Base-by-base conservation (phyloP, 2,888 invertebrate species). In the Cheilosia scutellata region DNA sequence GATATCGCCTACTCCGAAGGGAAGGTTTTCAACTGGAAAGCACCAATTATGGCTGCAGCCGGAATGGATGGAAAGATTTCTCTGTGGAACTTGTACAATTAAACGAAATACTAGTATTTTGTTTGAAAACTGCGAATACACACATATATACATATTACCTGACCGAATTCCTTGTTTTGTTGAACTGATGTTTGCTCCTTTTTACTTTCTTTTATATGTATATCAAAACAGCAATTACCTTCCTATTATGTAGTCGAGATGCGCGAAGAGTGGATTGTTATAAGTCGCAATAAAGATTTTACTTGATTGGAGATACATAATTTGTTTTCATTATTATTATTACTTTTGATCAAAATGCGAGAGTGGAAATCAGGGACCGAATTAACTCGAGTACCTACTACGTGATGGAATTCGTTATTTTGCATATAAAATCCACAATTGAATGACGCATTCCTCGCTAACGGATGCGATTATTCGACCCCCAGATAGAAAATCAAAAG, bases 51-150 rank as follows among this genome's bases (percentile, higher is more conserved):
- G 95, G 96, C 96, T 13, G 95, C 95, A 0, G 95, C 95, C 55
- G 95, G 96, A 29, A 94, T 95, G 83, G 96, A 97, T 92, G 95
- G 96, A 87, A 94, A 94, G 89, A 95, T 97, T 88, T 95, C 96
- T 5, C 93, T 97, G 74, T 97, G 96, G 96, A 95, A 96, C 93
- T 93, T 97, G 89, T 97, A 96, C 90, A 96, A 96, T 93, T 94
- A 89, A 92, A 6, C 7, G 47, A 9, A n/a, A 13, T 55, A 49
- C 13, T n/a, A 25, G 37, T 37, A 11, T 40, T 31, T 25, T 53
- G 13, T 40, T 62, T 11, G 13, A n/a, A 37, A 58, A n/a, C 13
- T 47, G 13, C n/a, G 53, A 37, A 42, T 11, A 37, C 37, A 33
- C 11, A 42, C 20, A 42, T 13, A 42, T 13, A 25, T 13, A 42